phyloP scores from a whole-genome alignment of 2,113 vertebrate genomes.

The Paratilapia polleni region DNA sequence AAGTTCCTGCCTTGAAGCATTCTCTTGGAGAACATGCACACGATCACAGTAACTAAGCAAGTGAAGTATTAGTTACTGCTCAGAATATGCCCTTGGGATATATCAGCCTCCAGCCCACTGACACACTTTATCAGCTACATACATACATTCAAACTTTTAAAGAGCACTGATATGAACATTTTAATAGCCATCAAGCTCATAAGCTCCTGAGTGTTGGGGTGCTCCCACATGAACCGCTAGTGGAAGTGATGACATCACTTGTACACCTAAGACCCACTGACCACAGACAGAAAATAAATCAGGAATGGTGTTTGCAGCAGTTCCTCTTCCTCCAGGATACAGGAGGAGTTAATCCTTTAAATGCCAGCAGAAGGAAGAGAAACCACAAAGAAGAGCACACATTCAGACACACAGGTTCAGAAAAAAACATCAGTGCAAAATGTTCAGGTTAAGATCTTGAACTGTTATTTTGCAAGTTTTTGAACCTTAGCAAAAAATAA shows the following conservation, averaged over 20 bases:
- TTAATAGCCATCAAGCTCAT: conserved; percentile 3
- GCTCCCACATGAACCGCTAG: not conserved
- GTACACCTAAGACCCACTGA: conserved; percentile 14
- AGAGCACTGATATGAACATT: not conserved
- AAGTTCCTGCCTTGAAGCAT: conserved; percentile 49
- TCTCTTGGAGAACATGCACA: conserved; percentile 19
- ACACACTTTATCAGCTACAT: conserved; percentile 27
- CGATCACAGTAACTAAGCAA: not conserved
- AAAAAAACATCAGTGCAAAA: not conserved
- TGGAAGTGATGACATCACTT: conserved; percentile 21
- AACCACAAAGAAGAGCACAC: not conserved
- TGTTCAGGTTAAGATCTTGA: not conserved
- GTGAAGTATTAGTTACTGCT: conserved; percentile 41
- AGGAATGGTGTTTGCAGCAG: conserved; percentile 7
- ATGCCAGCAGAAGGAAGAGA: not conserved
- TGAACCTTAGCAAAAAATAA: no score
- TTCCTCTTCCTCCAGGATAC: conserved; percentile 10
- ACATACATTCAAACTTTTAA: conserved; percentile 5
- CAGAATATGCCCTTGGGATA: conserved; percentile 7
- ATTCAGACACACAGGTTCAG: not conserved
- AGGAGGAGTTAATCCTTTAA: conserved; percentile 26
- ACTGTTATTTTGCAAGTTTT: no score
- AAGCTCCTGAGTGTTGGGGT: not conserved
- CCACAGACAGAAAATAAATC: conserved; percentile 30
- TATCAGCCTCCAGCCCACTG: not conserved